These are phyloP conservation scores for Cephalotes varians DNA, from an alignment of 2,888 invertebrate species.

Conservation along the genomic window DNA sequence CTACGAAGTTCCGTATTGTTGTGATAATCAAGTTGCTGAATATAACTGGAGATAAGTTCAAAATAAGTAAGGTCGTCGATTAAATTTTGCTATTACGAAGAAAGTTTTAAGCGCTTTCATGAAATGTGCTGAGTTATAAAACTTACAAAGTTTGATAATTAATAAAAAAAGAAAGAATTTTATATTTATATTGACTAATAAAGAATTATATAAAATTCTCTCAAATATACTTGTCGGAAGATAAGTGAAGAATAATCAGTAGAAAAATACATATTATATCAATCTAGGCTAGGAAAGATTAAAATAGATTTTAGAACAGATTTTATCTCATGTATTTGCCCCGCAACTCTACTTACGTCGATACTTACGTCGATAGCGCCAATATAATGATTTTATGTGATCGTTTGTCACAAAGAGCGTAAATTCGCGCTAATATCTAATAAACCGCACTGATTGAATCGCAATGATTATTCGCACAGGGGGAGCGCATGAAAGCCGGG, in stretches of 20 bases:
- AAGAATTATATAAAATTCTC: background rate
- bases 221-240: background rate
- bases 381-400: background rate
- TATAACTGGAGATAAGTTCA: slow-evolving; percentile 9
- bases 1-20: slow-evolving; percentile 59
- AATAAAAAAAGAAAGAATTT: slow-evolving; percentile 13
- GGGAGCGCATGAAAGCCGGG: background rate
- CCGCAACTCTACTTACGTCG: background rate
- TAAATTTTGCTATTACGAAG: slow-evolving; percentile 20
- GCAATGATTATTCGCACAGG: slow-evolving; percentile 56
- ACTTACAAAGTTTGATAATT: background rate
- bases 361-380: background rate
- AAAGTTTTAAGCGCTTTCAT: slow-evolving; percentile 52
- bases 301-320: background rate
- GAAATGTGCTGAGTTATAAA: background rate
- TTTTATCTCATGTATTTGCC: background rate
- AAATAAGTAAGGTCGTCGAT: slow-evolving; percentile 11
- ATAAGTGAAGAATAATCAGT: background rate
- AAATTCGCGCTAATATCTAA: slow-evolving; percentile 41
- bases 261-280: background rate
- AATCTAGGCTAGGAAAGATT: background rate
- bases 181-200: background rate
- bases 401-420: background rate
- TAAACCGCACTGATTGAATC: slow-evolving; percentile 60
- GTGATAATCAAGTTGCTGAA: slow-evolving; percentile 60